Percentiles rank a stretch among this genome's conserved stretches.
Conservation (phyloP, 2,797 vertebrate species). For the Aeoliscus strigatus region DNA sequence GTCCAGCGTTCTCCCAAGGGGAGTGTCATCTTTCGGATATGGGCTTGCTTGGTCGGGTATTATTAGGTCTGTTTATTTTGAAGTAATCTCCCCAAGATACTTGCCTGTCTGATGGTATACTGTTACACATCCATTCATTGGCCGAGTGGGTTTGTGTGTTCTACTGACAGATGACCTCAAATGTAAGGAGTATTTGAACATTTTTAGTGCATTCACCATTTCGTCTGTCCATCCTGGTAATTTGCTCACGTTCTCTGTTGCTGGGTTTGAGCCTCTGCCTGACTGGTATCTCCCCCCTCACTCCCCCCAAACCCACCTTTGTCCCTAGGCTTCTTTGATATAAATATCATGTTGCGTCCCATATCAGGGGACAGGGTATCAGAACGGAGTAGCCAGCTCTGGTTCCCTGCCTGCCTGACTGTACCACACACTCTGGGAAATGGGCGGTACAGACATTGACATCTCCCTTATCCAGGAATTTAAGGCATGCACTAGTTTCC, state of each 20-base stretch:
- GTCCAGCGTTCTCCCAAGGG: slow-evolving; percentile 49
- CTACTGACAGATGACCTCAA: slow-evolving; percentile 3
- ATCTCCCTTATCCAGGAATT: slow-evolving; percentile 62
- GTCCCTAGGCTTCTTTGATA: slow-evolving; percentile 65
- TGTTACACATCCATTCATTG: slow-evolving; percentile 27
- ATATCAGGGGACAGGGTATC: slow-evolving; percentile 73
- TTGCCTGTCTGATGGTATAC: slow-evolving; percentile 30
- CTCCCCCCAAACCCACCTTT: slow-evolving; percentile 25
- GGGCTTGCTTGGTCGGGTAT: slow-evolving; percentile 53
- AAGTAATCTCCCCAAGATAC: slow-evolving; percentile 47
- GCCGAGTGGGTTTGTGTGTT: slow-evolving; percentile 6
- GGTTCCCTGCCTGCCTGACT: slow-evolving; percentile 3
- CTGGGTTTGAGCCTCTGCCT: slow-evolving; percentile 13
- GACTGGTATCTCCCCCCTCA: slow-evolving; percentile 2
- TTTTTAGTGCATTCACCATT: slow-evolving; percentile 1
- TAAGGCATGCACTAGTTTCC: slow-evolving; percentile 54
- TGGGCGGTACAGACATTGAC: slow-evolving; percentile 49
- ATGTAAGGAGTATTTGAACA: too few species aligned
- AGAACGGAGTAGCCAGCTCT: slow-evolving; percentile 26
- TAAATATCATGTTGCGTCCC: slow-evolving; percentile 71
- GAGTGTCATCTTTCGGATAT: slow-evolving; percentile 70
- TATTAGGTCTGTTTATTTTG: slow-evolving; percentile 64
- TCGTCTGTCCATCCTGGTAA: slow-evolving; percentile 1
- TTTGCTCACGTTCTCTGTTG: slow-evolving; percentile 8
- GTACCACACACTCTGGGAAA: slow-evolving; percentile 29